Evolutionary conservation across 2,888 invertebrate genomes (phyloP).

Genomic region (Macropis europaea): DNA sequence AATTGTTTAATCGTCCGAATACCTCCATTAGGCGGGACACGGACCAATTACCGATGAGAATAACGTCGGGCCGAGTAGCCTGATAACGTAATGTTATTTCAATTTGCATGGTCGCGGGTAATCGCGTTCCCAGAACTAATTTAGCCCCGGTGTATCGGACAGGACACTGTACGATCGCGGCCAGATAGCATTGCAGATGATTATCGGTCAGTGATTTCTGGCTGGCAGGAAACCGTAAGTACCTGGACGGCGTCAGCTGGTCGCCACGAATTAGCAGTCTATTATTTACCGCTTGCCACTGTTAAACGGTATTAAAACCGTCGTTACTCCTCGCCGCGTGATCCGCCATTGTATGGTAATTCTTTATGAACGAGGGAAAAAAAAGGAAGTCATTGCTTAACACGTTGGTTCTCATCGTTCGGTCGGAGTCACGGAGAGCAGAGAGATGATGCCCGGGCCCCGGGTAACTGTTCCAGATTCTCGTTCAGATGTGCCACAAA

Average conservation of each 20-base stretch:
- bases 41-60: constrained; percentile 9
- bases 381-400: neutral
- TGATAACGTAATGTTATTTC: constrained; percentile 15
- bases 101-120: constrained; percentile 37
- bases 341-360: constrained; percentile 51
- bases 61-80: neutral
- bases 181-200: constrained; percentile 46
- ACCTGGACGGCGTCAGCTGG: constrained; percentile 36
- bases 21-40: neutral
- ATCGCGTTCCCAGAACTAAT: constrained; percentile 50
- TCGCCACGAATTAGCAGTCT: constrained; percentile 48
- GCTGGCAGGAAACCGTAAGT: constrained; percentile 42
- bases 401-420: neutral
- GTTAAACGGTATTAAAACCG: constrained; percentile 29
- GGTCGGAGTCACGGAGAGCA: constrained; percentile 1
- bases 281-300: constrained; percentile 53
- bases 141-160: constrained; percentile 35
- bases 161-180: constrained; percentile 29
- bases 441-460: neutral
- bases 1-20: constrained; percentile 12
- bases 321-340: constrained; percentile 24
- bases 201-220: constrained; percentile 51
- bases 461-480: constrained; percentile 53
- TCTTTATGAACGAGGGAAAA: neutral
- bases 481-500: constrained; percentile 56